Conservation (phyloP, 2,888 invertebrate species). For the Drosophila recens region DNA sequence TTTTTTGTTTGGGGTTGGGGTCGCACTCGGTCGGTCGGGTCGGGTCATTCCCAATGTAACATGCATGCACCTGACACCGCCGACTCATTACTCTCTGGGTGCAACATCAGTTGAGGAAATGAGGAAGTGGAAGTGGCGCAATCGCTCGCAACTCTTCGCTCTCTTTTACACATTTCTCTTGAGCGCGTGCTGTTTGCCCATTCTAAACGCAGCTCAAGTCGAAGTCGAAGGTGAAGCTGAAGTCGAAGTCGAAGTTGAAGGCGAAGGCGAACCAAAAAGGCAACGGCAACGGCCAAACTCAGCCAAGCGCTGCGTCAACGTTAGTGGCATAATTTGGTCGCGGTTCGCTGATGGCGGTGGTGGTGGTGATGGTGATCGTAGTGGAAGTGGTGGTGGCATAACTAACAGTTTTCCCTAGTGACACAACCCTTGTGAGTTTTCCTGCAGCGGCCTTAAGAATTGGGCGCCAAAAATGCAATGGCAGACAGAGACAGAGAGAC, state of each 20-base stretch:
- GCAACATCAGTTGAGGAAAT: conserved; percentile 52
- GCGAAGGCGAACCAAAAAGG: not conserved
- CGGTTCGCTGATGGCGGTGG: conserved; percentile 62
- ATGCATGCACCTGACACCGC: conserved; percentile 75
- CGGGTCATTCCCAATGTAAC: conserved; percentile 61
- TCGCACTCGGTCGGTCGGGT: conserved; percentile 42
- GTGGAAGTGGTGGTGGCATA: conserved; percentile 54
- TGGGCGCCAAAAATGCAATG: conserved; percentile 70
- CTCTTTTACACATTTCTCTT: conserved; percentile 8
- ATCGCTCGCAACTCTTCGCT: conserved; percentile 4
- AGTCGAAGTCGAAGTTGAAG: conserved; percentile 40
- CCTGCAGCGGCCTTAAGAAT: conserved; percentile 52
- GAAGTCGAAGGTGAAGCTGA: conserved; percentile 19
- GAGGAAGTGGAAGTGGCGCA: conserved; percentile 61
- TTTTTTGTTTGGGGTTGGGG: conserved; percentile 31
- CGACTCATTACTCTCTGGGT: conserved; percentile 74
- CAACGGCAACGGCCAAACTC: conserved; percentile 38
- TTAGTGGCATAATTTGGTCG: conserved; percentile 74
- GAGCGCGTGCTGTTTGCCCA: conserved; percentile 73
- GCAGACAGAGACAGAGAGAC: not conserved
- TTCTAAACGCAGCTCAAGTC: conserved; percentile 38
- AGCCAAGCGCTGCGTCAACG: conserved; percentile 72
- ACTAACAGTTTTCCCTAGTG: conserved; percentile 73
- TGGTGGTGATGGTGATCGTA: conserved; percentile 34
- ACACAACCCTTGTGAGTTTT: conserved; percentile 72